phyloP scores from a whole-genome alignment of 1,140 invertebrate genomes.

The Tribolium castaneum region DNA sequence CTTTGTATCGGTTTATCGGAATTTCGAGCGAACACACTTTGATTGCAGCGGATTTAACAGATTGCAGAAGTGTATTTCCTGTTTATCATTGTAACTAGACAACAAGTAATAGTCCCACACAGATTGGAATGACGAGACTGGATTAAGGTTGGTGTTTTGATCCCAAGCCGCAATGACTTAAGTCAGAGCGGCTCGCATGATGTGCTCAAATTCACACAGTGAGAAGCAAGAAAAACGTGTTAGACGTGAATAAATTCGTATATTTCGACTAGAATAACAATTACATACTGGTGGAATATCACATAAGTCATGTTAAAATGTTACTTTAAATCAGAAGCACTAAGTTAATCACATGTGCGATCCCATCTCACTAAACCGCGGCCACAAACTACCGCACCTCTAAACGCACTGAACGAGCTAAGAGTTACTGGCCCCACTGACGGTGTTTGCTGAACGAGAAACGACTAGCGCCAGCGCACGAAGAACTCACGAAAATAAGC shows the following conservation, averaged over 20 bases:
- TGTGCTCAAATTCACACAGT: background rate
- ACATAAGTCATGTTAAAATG: constrained; percentile 43
- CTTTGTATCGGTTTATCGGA: background rate
- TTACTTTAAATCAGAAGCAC: constrained; percentile 35
- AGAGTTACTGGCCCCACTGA: constrained; percentile 35
- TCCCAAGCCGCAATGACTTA: background rate
- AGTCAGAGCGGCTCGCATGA: constrained; percentile 2
- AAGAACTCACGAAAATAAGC: constrained; percentile 39
- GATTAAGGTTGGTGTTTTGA: background rate
- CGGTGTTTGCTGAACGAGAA: constrained; percentile 36
- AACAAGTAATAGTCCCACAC: background rate
- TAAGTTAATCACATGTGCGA: constrained; percentile 38
- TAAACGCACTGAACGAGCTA: constrained; percentile 23
- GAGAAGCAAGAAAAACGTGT: constrained; percentile 19
- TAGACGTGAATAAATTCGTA: constrained; percentile 7
- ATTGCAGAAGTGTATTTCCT: constrained; percentile 28
- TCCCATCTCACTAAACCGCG: constrained; percentile 24
- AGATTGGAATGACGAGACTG: background rate
- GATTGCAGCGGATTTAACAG: constrained; percentile 2
- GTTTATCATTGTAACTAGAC: constrained; percentile 6
- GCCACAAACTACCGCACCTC: constrained; percentile 38
- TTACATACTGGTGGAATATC: constrained; percentile 37
- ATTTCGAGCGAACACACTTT: background rate
- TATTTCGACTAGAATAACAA: constrained; percentile 14
- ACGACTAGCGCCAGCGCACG: constrained; percentile 39